Evolutionary conservation across 1,140 invertebrate species (phyloP).

Genomic region (Stegodyphus mimosarum): DNA sequence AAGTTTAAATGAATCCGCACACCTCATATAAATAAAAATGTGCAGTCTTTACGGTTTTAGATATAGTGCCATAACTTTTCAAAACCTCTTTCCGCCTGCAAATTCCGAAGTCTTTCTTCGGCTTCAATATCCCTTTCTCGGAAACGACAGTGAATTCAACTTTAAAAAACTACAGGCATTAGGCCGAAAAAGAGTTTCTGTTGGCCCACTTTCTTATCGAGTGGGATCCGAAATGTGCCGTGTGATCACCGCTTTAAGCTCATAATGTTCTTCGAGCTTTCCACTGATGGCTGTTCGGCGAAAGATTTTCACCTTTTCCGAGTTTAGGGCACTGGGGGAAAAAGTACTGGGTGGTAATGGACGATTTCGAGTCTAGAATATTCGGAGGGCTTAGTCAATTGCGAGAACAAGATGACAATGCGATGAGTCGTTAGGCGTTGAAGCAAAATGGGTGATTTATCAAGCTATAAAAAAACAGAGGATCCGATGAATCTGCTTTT

Average conservation of each 20-base stretch:
- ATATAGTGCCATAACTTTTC: neutral
- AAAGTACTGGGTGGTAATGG: slow-evolving; percentile 34
- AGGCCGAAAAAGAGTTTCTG: neutral
- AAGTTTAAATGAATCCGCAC: too few relatives aligned
- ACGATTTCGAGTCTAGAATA: slow-evolving; percentile 25
- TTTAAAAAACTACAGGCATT: too few relatives aligned
- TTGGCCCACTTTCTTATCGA: slow-evolving; percentile 28
- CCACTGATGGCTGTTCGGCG: slow-evolving; percentile 24
- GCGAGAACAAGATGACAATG: slow-evolving; percentile 6
- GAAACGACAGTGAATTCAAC: too few relatives aligned
- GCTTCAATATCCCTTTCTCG: too few relatives aligned
- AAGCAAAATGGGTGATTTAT: slow-evolving; percentile 16
- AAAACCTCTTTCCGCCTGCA: neutral
- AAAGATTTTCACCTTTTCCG: slow-evolving; percentile 32
- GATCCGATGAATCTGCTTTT: too few relatives aligned
- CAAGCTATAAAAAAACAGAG: neutral
- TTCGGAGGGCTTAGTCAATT: slow-evolving; percentile 15
- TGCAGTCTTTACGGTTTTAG: neutral
- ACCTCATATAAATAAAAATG: too few relatives aligned
- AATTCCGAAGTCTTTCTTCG: neutral
- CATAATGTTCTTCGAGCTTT: slow-evolving; percentile 28
- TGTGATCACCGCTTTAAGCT: slow-evolving; percentile 33
- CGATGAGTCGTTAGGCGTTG: slow-evolving; percentile 13
- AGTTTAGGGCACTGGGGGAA: slow-evolving; percentile 24
- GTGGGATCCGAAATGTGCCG: slow-evolving; percentile 17